Conservation (phyloP, 2,113 vertebrate species). For the Chaetorhynchus papuensis region DNA sequence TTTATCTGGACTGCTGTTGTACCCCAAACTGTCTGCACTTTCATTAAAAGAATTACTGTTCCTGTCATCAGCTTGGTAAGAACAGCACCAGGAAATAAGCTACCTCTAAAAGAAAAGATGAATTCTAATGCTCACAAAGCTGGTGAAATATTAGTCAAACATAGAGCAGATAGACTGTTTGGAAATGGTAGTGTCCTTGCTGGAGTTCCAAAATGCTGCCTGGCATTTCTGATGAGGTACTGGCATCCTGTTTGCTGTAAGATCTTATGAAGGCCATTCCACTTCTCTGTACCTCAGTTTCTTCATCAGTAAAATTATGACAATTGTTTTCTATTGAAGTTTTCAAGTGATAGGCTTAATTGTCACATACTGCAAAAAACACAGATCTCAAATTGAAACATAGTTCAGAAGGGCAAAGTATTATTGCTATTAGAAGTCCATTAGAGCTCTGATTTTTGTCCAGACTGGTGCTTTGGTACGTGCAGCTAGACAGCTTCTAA, state of each 20-base stretch:
- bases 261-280: neutral
- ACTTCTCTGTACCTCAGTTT: neutral
- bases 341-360: neutral
- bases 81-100: neutral
- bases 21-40: neutral
- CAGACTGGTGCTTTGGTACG: constrained; percentile 27
- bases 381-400: neutral
- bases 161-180: neutral
- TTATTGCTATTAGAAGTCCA: neutral
- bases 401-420: neutral
- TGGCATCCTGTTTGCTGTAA: neutral
- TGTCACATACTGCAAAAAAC: neutral
- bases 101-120: neutral
- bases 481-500: constrained; percentile 59
- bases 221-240: neutral
- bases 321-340: neutral
- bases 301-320: neutral
- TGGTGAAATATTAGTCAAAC: neutral
- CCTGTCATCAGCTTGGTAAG: neutral
- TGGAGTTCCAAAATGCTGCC: neutral
- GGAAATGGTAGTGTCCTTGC: neutral
- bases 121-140: neutral
- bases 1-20: neutral
- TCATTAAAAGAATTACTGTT: neutral
- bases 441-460: constrained; percentile 20